Evolutionary conservation across 2,797 vertebrate genomes (phyloP).

Genomic region (Sternotherus odoratus): DNA sequence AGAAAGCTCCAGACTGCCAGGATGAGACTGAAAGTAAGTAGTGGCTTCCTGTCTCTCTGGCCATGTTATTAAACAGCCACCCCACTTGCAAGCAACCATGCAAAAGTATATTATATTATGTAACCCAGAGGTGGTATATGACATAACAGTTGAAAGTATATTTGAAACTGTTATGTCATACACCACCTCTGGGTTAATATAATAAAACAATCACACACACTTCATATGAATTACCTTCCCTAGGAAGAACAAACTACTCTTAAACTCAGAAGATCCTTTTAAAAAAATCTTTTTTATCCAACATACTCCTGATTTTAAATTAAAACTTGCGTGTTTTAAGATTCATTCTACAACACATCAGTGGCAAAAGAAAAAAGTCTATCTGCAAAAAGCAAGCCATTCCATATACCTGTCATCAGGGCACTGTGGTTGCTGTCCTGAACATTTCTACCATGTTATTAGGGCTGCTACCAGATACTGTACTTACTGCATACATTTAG

Average conservation of each 20-base stretch:
- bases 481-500: not conserved
- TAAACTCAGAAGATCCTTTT: constrained; percentile 31
- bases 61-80: not conserved
- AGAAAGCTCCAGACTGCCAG: not conserved
- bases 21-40: accelerated
- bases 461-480: constrained; percentile 13
- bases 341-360: constrained; percentile 37
- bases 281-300: constrained; percentile 12
- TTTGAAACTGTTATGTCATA: not conserved
- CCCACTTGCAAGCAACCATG: not conserved
- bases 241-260: constrained; percentile 36
- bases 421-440: constrained; percentile 5
- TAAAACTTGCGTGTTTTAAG: constrained; percentile 32
- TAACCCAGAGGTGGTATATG: too few species aligned
- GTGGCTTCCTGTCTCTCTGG: not conserved
- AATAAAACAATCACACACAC: not conserved
- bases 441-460: constrained; percentile 11
- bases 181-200: not conserved
- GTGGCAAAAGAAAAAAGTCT: constrained; percentile 50
- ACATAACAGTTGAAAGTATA: too few species aligned
- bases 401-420: constrained; percentile 37
- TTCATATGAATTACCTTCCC: not conserved
- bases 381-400: not conserved
- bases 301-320: constrained; percentile 42
- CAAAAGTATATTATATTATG: not conserved